Percentiles rank a stretch among this genome's conserved stretches.
These are phyloP conservation scores for Zoroaster sp. DNA, from an alignment of 53 echinoderm and acorn worm genomes.

Conservation along the genomic window DNA sequence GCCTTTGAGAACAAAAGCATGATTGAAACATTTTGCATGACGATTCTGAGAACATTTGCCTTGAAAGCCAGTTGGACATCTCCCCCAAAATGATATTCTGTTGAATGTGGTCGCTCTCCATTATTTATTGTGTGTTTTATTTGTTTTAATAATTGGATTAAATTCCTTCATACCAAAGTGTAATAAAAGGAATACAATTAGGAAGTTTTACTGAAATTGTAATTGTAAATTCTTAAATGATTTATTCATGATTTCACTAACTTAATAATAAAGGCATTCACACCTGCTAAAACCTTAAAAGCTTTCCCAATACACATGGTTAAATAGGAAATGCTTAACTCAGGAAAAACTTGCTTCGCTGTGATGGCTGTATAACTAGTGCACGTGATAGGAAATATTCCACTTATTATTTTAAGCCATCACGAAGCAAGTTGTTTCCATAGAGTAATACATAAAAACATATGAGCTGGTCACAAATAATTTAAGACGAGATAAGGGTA, in stretches of 20 bases:
- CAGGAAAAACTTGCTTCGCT: neutral
- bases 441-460: no score
- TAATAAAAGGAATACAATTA: no score
- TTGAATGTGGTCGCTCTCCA: neutral
- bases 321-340: conserved; percentile 8
- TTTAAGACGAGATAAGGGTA: no score
- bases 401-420: no score
- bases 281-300: neutral
- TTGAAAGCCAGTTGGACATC: neutral
- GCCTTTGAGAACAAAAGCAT: neutral
- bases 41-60: neutral
- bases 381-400: neutral
- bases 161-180: neutral
- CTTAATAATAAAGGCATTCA: neutral
- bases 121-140: neutral
- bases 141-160: neutral
- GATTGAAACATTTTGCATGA: conserved; percentile 11
- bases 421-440: no score
- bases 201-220: neutral
- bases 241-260: no score
- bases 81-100: neutral
- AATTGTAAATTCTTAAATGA: neutral
- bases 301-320: conserved; percentile 41
- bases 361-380: neutral
- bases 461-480: no score